Conservation (phyloP, 2,888 invertebrate species). For the Habrosyne pyritoides region DNA sequence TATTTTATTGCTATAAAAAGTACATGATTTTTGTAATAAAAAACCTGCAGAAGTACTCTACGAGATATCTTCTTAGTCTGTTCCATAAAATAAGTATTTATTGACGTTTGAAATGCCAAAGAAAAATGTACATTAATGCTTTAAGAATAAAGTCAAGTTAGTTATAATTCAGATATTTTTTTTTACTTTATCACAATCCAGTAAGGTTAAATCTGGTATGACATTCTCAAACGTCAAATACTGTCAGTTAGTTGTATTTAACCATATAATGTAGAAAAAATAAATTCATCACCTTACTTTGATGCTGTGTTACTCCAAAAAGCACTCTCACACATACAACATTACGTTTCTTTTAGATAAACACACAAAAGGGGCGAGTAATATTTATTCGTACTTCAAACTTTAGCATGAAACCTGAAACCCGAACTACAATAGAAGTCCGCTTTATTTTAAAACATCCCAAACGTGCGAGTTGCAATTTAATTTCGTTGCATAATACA, state of each 20-base stretch:
- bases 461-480: background rate
- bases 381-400: background rate
- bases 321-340: background rate
- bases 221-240: too few relatives aligned
- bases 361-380: background rate
- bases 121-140: too few relatives aligned
- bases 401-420: constrained; percentile 1
- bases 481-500: background rate
- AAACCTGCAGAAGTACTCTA: too few relatives aligned
- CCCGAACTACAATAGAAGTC: background rate
- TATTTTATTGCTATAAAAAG: background rate
- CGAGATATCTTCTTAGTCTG: too few relatives aligned
- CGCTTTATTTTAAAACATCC: background rate
- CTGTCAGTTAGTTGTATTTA: too few relatives aligned
- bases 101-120: too few relatives aligned
- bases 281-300: background rate
- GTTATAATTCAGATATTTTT: too few relatives aligned
- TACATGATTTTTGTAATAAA: background rate
- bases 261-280: background rate
- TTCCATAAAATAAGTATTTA: too few relatives aligned
- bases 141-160: too few relatives aligned
- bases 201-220: too few relatives aligned
- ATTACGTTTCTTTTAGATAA: background rate
- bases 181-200: too few relatives aligned
- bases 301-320: background rate